Evolutionary conservation across 2,888 invertebrate species (phyloP), one percentile per base, ranked within the genome.

Genomic region (Melieria picta): DNA sequence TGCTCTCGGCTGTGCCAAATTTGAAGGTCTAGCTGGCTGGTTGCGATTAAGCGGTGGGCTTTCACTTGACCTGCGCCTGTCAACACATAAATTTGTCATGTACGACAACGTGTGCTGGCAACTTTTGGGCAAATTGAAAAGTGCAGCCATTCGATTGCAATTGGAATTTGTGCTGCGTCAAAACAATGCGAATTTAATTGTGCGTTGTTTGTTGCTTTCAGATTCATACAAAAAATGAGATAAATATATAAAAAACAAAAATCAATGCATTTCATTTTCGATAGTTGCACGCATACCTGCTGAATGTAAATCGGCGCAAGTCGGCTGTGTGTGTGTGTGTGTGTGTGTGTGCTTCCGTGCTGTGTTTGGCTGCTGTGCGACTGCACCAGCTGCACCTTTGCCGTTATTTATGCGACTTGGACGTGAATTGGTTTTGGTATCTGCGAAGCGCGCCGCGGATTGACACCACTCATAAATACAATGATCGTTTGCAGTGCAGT

Each of bases 31-130:
- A 30, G 30, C 30, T 30, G 30, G 30, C 30, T 2, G 30, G 43
- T 57, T 56, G 46, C 56, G 46, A 43, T 45, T 30, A 16, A 42
- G 50, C 52, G 50, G 42, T 81, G 80, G 79, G 83, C 83, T 84
- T 84, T 84, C 83, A 84, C 84, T 84, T 84, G 83, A 84, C 83
- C 84, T 78, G 82, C 78, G 79, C 81, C 76, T 80, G 82, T 82
- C 81, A 82, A 79, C 80, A 80, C 79, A 84, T 84, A 84, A 83
- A 83, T 84, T 84, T 74, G 72, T 75, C 74, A 71, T 73, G 43
- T 69, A 62, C 48, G 74, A 74, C 76, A 69, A 30, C 30, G 30
- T 30, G 30, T 30, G 30, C 30, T 30, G 30, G 30, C 30, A 2
- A 30, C 2, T 30, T 30, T 30, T 30, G 30, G 30, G 30, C 30